These are phyloP conservation scores for Myiotriccus ornatus DNA, from an alignment of 2,797 vertebrate species.

Conservation along the genomic window DNA sequence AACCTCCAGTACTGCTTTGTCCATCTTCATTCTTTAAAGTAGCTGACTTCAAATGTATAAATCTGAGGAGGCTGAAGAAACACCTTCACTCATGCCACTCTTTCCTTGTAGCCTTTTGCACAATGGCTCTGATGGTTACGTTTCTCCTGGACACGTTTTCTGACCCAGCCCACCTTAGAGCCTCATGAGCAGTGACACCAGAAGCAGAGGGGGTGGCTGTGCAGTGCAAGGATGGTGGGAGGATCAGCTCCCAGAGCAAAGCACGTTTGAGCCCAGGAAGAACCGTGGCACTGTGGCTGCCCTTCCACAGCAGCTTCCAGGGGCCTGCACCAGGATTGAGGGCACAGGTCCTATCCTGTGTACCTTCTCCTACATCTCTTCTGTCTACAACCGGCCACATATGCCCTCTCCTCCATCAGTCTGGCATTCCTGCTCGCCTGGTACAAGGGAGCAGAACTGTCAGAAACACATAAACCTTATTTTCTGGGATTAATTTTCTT, in stretches of 20 bases:
- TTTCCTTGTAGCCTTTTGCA: neutral
- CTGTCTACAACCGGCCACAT: rapidly evolving
- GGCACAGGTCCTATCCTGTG: neutral
- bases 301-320: neutral
- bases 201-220: neutral
- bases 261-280: neutral
- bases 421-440: neutral
- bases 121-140: neutral
- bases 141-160: neutral
- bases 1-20: neutral
- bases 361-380: neutral
- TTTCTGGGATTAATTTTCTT: neutral
- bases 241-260: neutral
- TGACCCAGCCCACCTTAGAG: neutral
- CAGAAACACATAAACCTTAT: neutral
- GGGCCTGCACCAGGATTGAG: neutral
- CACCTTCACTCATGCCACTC: neutral
- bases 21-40: neutral
- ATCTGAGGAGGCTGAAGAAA: neutral
- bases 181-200: neutral
- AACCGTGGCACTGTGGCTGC: neutral
- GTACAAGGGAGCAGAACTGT: neutral
- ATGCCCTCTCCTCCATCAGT: neutral
- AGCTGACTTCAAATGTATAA: neutral
- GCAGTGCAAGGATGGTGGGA: neutral